Evolutionary conservation across 2,888 invertebrate genomes (phyloP).

Genomic region (Helicoverpa assulta): DNA sequence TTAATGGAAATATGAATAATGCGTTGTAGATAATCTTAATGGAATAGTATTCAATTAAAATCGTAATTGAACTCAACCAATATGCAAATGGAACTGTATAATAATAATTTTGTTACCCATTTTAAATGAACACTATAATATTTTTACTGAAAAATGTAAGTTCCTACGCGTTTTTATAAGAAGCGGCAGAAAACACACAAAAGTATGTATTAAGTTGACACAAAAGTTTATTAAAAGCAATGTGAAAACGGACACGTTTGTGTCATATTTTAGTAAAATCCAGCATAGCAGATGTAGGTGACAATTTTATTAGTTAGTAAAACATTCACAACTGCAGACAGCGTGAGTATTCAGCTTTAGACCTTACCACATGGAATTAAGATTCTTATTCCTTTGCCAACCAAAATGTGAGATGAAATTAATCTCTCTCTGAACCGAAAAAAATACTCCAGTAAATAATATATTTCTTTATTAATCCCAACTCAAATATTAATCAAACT

Average conservation of each 20-base stretch:
- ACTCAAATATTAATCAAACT: too few relatives aligned
- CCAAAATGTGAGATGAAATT: background rate
- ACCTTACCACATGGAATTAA: constrained; percentile 8
- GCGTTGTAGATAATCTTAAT: background rate
- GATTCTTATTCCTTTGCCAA: constrained; percentile 6
- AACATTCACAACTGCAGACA: background rate
- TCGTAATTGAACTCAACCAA: background rate
- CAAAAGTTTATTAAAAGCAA: constrained; percentile 5
- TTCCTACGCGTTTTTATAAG: too few relatives aligned
- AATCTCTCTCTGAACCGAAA: background rate
- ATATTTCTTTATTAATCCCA: too few relatives aligned
- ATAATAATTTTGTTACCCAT: too few relatives aligned
- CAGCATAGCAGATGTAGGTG: constrained; percentile 25
- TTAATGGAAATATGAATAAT: background rate
- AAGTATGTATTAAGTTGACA: background rate
- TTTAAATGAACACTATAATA: too few relatives aligned
- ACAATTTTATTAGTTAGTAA: constrained; percentile 36
- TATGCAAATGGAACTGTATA: too few relatives aligned
- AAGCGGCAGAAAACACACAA: background rate
- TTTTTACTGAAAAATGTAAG: too few relatives aligned
- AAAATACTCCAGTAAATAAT: too few relatives aligned
- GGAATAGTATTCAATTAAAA: background rate
- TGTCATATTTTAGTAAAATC: constrained; percentile 22
- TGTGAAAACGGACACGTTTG: background rate
- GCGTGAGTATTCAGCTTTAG: background rate